Base-by-base conservation (phyloP, 2,888 invertebrate species). In the Drosophila quinaria region DNA sequence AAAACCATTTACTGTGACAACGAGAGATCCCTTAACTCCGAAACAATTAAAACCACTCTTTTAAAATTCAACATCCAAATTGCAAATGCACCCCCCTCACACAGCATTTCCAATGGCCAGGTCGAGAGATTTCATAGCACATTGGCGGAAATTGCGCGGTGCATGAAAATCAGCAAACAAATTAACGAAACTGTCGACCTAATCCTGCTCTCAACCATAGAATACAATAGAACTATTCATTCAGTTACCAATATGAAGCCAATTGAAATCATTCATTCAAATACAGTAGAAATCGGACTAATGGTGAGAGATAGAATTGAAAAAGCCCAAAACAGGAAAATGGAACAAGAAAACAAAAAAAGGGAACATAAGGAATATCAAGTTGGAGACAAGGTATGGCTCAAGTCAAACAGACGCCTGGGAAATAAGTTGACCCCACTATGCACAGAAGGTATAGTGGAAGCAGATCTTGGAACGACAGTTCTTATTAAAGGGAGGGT, bases 341-440 rank as follows among this genome's bases (percentile, higher is more conserved):
- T 42, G 1, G 6, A 15, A 15, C 29, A 29, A 1, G 15, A 31
- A 31, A n/a, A n/a, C n/a, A n/a, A n/a, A 47, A 47, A 31, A 4
- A 42, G 29, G 41, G 29, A 9, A n/a, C 93, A 61, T 10, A 60
- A 59, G 10, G 29, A 52, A 11, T 61, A 52, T n/a, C 17, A 49
- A 8, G 41, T 49, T 6, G 33, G 49, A 5, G 54, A 47, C 5
- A 54, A 25, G n/a, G 52, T 61, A 17, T 44, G n/a, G 35, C 17
- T 15, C 13, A 39, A 47, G 11, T 31, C 29, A 10, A 47, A 47
- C 15, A 47, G 4, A 10, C n/a, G 39, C 13, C 17, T 59, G 6
- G 56, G 59, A 5, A 52, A 33, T 10, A 55, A 62, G 19, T 11
- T 62, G 17, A 25, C 55, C 9, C 47, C 54, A 15, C 31, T 62